These are phyloP conservation scores for Heliothis subflexa DNA, from an alignment of 1,140 invertebrate genomes.

Conservation along the genomic window DNA sequence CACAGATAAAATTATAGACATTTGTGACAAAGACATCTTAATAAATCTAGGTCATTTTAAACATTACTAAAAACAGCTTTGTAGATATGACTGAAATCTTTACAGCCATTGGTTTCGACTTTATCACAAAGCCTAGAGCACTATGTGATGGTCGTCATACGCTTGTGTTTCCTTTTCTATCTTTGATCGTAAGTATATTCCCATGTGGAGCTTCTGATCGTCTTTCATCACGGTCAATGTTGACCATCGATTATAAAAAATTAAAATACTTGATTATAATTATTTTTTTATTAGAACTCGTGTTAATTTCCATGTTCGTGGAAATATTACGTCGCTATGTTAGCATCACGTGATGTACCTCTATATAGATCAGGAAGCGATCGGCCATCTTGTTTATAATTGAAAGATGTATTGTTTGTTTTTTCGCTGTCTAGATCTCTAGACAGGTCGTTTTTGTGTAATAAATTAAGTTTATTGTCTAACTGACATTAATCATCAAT, in stretches of 20 bases:
- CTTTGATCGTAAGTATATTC: not conserved
- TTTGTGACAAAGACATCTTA: no score
- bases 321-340: not conserved
- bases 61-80: no score
- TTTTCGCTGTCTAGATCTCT: slow-evolving; percentile 11
- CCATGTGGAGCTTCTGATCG: not conserved
- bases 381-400: not conserved
- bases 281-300: slow-evolving; percentile 3
- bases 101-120: no score
- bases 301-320: slow-evolving; percentile 14
- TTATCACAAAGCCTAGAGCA: no score
- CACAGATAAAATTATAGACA: no score
- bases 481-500: not conserved
- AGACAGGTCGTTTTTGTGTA: not conserved
- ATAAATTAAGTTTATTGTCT: slow-evolving; percentile 5
- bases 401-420: not conserved
- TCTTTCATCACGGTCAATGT: not conserved
- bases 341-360: not conserved
- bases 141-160: no score
- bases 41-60: no score
- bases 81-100: no score
- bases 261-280: slow-evolving; percentile 2
- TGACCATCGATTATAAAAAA: slow-evolving; percentile 1
- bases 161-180: not conserved
- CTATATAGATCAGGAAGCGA: slow-evolving; percentile 24